phyloP scores from a whole-genome alignment of 2,888 invertebrate genomes.

The Pomacea canaliculata region DNA sequence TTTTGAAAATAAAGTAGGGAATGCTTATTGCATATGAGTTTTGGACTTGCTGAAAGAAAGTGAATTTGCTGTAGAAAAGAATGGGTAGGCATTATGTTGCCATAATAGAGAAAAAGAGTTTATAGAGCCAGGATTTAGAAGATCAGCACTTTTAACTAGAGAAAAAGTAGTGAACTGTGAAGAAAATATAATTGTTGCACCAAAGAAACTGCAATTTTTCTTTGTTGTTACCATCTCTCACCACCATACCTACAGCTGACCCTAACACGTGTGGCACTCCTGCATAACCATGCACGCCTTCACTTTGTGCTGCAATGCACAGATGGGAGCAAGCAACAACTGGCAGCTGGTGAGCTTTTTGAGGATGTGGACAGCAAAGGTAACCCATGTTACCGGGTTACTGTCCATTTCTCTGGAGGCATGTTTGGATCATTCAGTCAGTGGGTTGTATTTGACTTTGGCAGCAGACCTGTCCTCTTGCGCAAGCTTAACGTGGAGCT shows the following conservation, averaged over 20 bases:
- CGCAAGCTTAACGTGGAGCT: conserved; percentile 62
- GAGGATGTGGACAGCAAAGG: conserved; percentile 39
- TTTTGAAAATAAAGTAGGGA: too few relatives aligned
- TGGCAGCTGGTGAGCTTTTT: conserved; percentile 59
- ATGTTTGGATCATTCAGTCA: conserved; percentile 67
- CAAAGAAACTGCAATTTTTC: too few relatives aligned
- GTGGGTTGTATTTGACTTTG: conserved; percentile 67
- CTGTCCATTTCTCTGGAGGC: conserved; percentile 37
- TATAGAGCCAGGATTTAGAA: too few relatives aligned
- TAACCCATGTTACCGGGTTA: conserved; percentile 38
- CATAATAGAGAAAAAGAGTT: too few relatives aligned
- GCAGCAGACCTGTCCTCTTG: conserved; percentile 53
- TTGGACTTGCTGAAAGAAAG: too few relatives aligned
- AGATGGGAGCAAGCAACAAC: conserved; percentile 48
- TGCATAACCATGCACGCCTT: conserved; percentile 62
- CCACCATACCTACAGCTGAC: conserved; percentile 1
- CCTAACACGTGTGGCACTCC: conserved; percentile 57
- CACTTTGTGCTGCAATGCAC: conserved; percentile 54
- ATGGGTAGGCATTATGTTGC: too few relatives aligned
- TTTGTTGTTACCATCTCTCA: too few relatives aligned
- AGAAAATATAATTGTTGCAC: too few relatives aligned
- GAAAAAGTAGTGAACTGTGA: too few relatives aligned
- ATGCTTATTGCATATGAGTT: too few relatives aligned
- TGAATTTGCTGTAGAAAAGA: too few relatives aligned
- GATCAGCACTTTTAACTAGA: too few relatives aligned